phyloP scores from a whole-genome alignment of 2,797 vertebrate genomes.

The Sitta carolinensis region DNA sequence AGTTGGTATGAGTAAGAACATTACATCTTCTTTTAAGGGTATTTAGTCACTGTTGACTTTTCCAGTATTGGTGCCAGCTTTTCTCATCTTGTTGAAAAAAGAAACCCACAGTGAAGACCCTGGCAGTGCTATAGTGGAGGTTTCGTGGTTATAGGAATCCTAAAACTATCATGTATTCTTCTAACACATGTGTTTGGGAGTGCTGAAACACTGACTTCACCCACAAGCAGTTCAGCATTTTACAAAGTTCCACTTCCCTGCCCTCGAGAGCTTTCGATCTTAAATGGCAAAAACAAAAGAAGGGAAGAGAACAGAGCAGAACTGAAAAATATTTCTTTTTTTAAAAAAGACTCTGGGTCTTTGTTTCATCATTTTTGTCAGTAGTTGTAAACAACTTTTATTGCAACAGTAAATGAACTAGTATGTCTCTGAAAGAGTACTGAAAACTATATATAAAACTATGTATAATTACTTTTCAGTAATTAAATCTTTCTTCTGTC shows the following conservation, averaged over 20 bases:
- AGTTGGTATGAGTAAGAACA: slow-evolving; percentile 44
- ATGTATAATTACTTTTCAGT: neutral
- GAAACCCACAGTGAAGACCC: neutral
- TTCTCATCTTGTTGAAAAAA: slow-evolving; percentile 33
- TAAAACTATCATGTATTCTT: neutral
- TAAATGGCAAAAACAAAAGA: neutral
- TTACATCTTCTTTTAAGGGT: slow-evolving; percentile 48
- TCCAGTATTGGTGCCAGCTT: slow-evolving; percentile 33
- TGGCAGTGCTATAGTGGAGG: neutral
- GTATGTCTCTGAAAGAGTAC: neutral
- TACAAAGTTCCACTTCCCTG: neutral
- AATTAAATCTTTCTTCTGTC: neutral
- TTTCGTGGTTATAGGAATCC: slow-evolving; percentile 14
- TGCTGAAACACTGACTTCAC: slow-evolving; percentile 9
- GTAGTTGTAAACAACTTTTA: neutral
- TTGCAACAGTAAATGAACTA: neutral
- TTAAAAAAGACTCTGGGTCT: neutral
- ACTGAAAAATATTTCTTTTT: neutral
- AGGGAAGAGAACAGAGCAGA: neutral
- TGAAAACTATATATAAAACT: neutral
- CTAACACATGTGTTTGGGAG: neutral
- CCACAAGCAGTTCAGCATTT: slow-evolving; percentile 11
- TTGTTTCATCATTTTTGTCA: neutral
- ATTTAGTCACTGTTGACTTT: slow-evolving; percentile 62
- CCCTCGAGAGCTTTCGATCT: slow-evolving; percentile 10